Percentiles rank a stretch among this genome's conserved stretches.
Evolutionary conservation across 2,113 vertebrate species (phyloP).

Genomic region (Mesoclemmys tuberculata): DNA sequence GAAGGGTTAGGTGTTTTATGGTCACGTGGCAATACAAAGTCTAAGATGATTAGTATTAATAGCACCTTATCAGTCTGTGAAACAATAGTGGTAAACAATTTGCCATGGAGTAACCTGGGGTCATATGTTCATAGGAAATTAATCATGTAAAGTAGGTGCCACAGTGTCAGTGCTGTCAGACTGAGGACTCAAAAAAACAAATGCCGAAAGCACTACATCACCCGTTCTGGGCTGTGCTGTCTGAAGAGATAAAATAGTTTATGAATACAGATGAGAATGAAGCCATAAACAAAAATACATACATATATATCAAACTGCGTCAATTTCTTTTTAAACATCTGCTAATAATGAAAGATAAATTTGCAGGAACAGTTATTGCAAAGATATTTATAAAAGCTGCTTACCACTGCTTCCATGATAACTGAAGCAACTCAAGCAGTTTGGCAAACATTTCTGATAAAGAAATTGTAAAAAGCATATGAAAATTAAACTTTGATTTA

Average conservation of each 20-base stretch:
- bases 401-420: background rate
- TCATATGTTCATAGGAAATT: background rate
- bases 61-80: background rate
- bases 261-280: background rate
- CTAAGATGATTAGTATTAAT: background rate
- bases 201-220: background rate
- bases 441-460: conserved; percentile 25
- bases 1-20: background rate
- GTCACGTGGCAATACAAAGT: background rate
- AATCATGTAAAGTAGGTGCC: background rate
- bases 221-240: background rate
- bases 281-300: background rate
- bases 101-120: background rate
- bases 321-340: background rate
- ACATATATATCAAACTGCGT: background rate
- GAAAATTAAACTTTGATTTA: background rate
- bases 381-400: conserved; percentile 44
- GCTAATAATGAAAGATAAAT: conserved; percentile 38
- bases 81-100: background rate
- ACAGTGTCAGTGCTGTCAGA: background rate
- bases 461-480: background rate
- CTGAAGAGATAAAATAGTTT: background rate
- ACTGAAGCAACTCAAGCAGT: background rate
- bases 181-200: background rate
- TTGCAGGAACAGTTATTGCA: background rate